phyloP scores from a whole-genome alignment of 2,113 vertebrate genomes.

The Melozone crissalis region DNA sequence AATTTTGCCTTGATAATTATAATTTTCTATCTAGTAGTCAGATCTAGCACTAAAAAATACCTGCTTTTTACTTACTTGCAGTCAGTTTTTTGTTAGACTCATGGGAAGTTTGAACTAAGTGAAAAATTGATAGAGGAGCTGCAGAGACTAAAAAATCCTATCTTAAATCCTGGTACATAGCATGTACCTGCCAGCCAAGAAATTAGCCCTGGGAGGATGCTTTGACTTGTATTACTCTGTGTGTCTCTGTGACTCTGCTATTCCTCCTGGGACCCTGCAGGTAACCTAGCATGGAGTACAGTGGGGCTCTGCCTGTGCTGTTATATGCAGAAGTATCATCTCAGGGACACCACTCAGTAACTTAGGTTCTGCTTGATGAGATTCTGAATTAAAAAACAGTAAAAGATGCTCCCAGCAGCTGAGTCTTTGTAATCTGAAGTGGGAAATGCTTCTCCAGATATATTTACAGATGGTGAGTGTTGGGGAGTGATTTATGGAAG shows the following conservation, averaged over 20 bases:
- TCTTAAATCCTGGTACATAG: neutral
- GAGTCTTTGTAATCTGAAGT: neutral
- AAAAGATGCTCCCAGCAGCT: neutral
- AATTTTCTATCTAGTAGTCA: neutral
- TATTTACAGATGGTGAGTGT: neutral
- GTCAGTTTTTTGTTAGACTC: neutral
- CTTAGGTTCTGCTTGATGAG: neutral
- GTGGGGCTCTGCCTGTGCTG: neutral
- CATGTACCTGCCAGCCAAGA: neutral
- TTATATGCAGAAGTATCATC: neutral
- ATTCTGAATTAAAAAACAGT: neutral
- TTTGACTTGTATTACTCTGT: neutral
- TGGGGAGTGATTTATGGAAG: neutral
- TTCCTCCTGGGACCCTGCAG: neutral
- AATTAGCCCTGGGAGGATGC: neutral
- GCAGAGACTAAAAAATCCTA: neutral
- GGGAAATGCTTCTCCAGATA: neutral
- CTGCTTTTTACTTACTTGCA: neutral
- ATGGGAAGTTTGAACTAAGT: neutral
- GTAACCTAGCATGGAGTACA: neutral
- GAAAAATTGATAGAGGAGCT: neutral
- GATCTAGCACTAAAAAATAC: neutral
- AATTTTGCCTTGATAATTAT: neutral
- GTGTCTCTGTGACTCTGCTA: neutral
- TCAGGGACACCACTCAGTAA: neutral